phyloP scores from a whole-genome alignment of 2,888 invertebrate species.

The Acanthosoma haemorrhoidale region DNA sequence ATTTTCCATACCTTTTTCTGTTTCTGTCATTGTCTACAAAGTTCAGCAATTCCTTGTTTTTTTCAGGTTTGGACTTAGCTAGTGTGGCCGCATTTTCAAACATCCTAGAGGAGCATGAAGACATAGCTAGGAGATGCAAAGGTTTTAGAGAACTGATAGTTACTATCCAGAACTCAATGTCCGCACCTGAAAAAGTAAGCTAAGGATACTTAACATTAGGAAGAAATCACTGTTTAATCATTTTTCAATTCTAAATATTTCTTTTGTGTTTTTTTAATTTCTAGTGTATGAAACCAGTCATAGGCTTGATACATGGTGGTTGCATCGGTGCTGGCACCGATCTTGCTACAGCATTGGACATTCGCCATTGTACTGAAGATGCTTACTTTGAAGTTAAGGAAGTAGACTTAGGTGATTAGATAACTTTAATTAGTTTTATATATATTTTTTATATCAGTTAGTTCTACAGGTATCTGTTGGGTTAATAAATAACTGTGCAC shows the following conservation, averaged over 20 bases:
- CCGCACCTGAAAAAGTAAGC: slow-evolving; percentile 66
- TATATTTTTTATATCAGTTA: background rate
- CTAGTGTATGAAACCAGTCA: slow-evolving; percentile 82
- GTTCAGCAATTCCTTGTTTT: slow-evolving; percentile 41
- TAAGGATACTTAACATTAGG: background rate
- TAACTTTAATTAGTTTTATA: background rate
- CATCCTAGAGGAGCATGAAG: slow-evolving; percentile 59
- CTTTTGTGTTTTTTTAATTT: slow-evolving; percentile 23
- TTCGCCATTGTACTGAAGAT: slow-evolving; percentile 83
- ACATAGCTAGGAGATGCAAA: slow-evolving; percentile 71
- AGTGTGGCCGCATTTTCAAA: slow-evolving; percentile 56
- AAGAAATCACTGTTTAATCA: background rate
- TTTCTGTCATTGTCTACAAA: too few relatives aligned
- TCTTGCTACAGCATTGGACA: slow-evolving; percentile 82
- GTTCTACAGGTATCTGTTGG: too few relatives aligned
- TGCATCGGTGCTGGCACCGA: slow-evolving; percentile 92
- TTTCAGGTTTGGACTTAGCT: slow-evolving; percentile 66
- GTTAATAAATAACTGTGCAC: too few relatives aligned
- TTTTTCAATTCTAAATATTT: too few relatives aligned
- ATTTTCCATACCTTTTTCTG: too few relatives aligned
- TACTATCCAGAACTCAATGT: slow-evolving; percentile 70
- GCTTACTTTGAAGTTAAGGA: slow-evolving; percentile 92
- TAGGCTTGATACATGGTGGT: slow-evolving; percentile 77
- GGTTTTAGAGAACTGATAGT: slow-evolving; percentile 58
- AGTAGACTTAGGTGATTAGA: slow-evolving; percentile 49